phyloP scores from a whole-genome alignment of 1,140 invertebrate species.

The Heliconius congener region DNA sequence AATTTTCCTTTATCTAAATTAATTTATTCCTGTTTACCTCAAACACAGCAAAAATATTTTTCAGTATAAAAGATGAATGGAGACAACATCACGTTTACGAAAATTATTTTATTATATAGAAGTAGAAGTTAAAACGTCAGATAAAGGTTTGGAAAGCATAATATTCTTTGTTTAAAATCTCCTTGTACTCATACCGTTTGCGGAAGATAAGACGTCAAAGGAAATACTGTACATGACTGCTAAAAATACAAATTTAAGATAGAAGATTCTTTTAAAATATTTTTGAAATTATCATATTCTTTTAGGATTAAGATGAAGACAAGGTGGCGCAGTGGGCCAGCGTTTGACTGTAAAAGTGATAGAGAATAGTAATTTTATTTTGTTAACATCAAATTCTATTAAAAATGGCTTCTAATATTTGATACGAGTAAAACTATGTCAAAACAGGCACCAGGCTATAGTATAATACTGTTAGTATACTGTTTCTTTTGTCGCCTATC shows the following conservation, averaged over 20 bases:
- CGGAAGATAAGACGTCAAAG: slow-evolving; percentile 13
- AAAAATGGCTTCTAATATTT: not conserved
- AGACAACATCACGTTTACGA: not conserved
- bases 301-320: not conserved
- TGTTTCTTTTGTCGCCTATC: slow-evolving; percentile 36
- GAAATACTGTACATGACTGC: slow-evolving; percentile 10
- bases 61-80: not conserved
- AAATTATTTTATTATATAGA: not conserved
- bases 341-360: no score
- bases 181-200: slow-evolving; percentile 10
- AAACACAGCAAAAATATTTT: not conserved
- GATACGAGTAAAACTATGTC: not conserved
- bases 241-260: slow-evolving; percentile 11
- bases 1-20: not conserved
- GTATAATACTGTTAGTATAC: slow-evolving; percentile 22
- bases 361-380: no score
- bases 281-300: not conserved
- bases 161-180: slow-evolving; percentile 8
- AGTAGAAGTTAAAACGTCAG: not conserved
- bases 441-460: not conserved
- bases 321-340: not conserved
- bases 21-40: not conserved
- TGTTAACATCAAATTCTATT: not conserved
- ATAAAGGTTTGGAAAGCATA: not conserved
- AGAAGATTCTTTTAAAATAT: not conserved